Conservation (phyloP, 2,797 vertebrate genomes). For the Sphenopsis melanotis region DNA sequence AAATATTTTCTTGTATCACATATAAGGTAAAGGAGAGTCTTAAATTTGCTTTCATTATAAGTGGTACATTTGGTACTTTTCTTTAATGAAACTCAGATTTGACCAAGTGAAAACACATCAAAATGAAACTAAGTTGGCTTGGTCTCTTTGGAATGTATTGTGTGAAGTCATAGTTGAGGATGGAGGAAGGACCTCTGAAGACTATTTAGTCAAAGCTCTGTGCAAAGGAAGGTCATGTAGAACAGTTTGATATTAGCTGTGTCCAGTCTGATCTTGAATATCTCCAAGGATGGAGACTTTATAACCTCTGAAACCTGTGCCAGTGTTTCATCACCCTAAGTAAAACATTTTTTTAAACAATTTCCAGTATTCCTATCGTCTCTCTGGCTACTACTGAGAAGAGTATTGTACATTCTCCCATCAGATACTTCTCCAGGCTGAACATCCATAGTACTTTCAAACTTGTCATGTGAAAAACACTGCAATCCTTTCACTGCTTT, state of each 20-base stretch:
- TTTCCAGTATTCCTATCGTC: neutral
- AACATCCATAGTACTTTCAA: neutral
- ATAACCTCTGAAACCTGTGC: neutral
- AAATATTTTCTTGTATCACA: neutral
- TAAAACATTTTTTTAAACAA: neutral
- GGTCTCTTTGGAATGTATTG: neutral
- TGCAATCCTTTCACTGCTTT: neutral
- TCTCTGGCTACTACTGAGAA: neutral
- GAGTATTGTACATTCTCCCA: neutral
- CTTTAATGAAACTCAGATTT: neutral
- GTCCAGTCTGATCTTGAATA: neutral
- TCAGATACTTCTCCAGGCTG: neutral
- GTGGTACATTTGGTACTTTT: neutral
- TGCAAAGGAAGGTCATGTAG: neutral
- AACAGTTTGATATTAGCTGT: neutral
- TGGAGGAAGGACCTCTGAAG: neutral
- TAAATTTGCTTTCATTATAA: neutral
- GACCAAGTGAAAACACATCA: neutral
- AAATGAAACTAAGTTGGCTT: neutral
- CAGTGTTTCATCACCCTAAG: neutral
- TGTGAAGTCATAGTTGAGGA: neutral
- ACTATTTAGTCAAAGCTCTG: neutral
- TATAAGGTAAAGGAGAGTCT: neutral
- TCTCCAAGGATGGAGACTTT: neutral
- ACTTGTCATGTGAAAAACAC: neutral